Conservation (phyloP, 2,113 vertebrate species). For the Aphyosemion australe region DNA sequence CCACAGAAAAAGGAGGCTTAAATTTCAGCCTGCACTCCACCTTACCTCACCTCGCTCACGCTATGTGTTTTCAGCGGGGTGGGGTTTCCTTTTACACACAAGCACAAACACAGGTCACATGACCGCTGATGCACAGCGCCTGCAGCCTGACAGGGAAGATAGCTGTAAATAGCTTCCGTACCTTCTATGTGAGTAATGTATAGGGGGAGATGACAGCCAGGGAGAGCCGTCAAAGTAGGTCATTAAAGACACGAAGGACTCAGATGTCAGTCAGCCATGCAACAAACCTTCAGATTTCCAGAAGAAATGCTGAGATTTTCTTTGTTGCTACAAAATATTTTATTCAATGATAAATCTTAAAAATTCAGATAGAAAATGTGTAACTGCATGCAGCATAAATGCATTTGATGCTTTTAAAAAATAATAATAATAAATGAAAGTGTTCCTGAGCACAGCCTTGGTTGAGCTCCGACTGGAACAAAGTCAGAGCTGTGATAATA, state of each 20-base stretch:
- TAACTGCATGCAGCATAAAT: conserved; percentile 21
- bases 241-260: conserved; percentile 30
- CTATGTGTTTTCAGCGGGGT: conserved; percentile 23
- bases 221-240: conserved; percentile 39
- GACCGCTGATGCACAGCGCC: conserved; percentile 38
- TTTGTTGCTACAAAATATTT: conserved; percentile 17
- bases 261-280: conserved; percentile 10
- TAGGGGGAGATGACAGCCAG: conserved; percentile 24
- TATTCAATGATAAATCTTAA: conserved; percentile 30
- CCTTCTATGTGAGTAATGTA: conserved; percentile 52
- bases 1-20: conserved; percentile 16
- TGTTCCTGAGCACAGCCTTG: conserved; percentile 30
- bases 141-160: conserved; percentile 37
- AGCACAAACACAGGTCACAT: conserved; percentile 44
- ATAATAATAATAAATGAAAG: conserved; percentile 41
- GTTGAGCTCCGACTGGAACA: conserved; percentile 32
- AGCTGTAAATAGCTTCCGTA: conserved; percentile 48
- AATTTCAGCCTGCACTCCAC: conserved; percentile 8
- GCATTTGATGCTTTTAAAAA: conserved; percentile 21
- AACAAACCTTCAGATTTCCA: neutral
- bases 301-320: conserved; percentile 8
- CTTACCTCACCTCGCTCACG: neutral
- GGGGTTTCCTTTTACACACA: conserved; percentile 24
- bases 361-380: conserved; percentile 1
- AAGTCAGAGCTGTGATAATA: conserved; percentile 39